A percentile compares a stretch with the other conserved stretches of the same genome.
Conservation (phyloP, 2,113 vertebrate genomes). For the Fregetta grallaria region DNA sequence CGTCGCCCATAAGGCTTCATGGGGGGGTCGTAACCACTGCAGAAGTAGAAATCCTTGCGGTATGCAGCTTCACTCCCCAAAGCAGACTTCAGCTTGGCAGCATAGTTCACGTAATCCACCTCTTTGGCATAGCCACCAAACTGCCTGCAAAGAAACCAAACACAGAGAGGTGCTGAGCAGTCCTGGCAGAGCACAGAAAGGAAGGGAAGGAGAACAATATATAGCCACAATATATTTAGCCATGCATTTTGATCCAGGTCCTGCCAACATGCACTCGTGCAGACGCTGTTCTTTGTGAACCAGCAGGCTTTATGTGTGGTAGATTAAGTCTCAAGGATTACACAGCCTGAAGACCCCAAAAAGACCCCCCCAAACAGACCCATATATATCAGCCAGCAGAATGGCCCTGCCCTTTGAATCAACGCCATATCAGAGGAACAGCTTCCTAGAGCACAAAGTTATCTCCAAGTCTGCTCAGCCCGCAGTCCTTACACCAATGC, state of each 20-base stretch:
- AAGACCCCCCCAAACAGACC: neutral
- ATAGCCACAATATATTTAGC: neutral
- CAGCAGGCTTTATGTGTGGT: neutral
- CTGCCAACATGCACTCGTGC: neutral
- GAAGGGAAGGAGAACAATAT: neutral
- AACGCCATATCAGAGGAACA: neutral
- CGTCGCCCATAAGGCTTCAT: slow-evolving; percentile 88
- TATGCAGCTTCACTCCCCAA: slow-evolving; percentile 83
- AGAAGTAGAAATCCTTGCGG: slow-evolving; percentile 83
- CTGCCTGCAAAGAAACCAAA: slow-evolving; percentile 74
- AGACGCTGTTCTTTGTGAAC: neutral
- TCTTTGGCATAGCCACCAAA: slow-evolving; percentile 92
- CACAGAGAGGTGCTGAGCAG: neutral
- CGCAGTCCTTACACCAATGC: neutral
- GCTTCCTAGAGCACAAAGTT: neutral
- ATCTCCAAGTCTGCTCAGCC: neutral
- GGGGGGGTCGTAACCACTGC: slow-evolving; percentile 87
- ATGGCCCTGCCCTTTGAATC: neutral
- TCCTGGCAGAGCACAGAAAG: neutral
- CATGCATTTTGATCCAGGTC: neutral
- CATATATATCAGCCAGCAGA: neutral
- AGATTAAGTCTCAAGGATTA: neutral
- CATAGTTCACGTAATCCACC: slow-evolving; percentile 78
- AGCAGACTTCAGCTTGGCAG: slow-evolving; percentile 78
- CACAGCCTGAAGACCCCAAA: neutral